Conservation (phyloP, 2,797 vertebrate species). For the Malurus splendens region DNA sequence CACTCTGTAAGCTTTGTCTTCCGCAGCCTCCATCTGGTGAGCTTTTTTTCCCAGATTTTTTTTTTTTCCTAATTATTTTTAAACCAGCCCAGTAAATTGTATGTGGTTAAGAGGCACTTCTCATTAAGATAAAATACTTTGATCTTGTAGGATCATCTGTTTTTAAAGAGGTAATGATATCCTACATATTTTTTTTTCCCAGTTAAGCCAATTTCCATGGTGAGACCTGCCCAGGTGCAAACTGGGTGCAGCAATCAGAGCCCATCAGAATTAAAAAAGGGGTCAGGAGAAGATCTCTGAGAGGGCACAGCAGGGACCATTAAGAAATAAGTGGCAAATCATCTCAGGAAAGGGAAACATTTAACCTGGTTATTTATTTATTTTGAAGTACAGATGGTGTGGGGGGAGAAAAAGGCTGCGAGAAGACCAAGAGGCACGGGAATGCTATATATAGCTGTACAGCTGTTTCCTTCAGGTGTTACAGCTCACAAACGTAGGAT, state of each 20-base stretch:
- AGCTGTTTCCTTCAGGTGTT: constrained; percentile 64
- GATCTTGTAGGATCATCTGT: not conserved
- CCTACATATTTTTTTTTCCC: not conserved
- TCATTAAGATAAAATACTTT: constrained; percentile 26
- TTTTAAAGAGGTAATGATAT: constrained; percentile 9
- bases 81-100: constrained; percentile 3
- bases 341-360: not conserved
- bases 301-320: not conserved
- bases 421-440: not conserved
- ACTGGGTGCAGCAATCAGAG: not conserved
- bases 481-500: constrained; percentile 1
- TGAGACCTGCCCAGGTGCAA: not conserved
- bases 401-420: not conserved
- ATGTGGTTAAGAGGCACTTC: constrained; percentile 8
- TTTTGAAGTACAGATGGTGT: constrained; percentile 28
- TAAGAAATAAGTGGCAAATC: not conserved
- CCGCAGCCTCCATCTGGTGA: constrained; percentile 3
- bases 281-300: not conserved
- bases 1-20: not conserved
- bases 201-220: not conserved
- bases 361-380: not conserved
- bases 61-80: constrained; percentile 16
- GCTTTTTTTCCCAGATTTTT: not conserved
- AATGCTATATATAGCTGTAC: constrained; percentile 18
- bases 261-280: not conserved